Evolutionary conservation across 2,113 vertebrate species (phyloP).

Genomic region (Sprattus sprattus): DNA sequence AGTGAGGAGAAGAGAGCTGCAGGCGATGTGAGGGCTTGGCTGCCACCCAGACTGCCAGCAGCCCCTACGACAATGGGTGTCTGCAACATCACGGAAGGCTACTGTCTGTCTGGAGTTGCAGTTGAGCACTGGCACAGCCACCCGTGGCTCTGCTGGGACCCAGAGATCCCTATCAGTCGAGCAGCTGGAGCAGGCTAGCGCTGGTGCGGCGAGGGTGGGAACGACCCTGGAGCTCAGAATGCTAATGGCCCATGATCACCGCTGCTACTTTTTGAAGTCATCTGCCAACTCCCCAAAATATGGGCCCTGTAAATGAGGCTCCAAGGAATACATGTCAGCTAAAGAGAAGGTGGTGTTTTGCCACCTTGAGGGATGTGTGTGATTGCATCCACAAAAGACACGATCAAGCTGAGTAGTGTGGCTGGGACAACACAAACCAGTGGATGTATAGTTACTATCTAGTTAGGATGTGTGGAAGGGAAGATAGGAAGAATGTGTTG

Average conservation of each 20-base stretch:
- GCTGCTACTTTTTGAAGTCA: neutral
- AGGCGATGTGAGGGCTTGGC: constrained; percentile 14
- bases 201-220: neutral
- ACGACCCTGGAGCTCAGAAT: neutral
- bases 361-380: too few species aligned
- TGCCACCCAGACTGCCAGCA: constrained; percentile 33
- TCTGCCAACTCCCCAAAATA: neutral
- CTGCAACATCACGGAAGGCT: constrained; percentile 23
- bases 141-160: neutral
- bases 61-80: constrained; percentile 13
- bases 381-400: too few species aligned
- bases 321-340: neutral
- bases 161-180: neutral
- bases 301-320: neutral
- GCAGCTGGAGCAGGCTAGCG: neutral
- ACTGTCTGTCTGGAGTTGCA: constrained; percentile 19
- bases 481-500: too few species aligned
- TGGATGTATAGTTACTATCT: too few species aligned
- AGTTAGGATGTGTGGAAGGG: too few species aligned
- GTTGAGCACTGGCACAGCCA: neutral
- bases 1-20: neutral
- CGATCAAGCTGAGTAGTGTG: too few species aligned
- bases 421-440: too few species aligned
- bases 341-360: neutral
- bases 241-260: neutral